Percentiles rank a stretch among this genome's conserved stretches.
These are phyloP conservation scores for Myopa tessellatipennis DNA, from an alignment of 2,888 invertebrate genomes.

Conservation along the genomic window DNA sequence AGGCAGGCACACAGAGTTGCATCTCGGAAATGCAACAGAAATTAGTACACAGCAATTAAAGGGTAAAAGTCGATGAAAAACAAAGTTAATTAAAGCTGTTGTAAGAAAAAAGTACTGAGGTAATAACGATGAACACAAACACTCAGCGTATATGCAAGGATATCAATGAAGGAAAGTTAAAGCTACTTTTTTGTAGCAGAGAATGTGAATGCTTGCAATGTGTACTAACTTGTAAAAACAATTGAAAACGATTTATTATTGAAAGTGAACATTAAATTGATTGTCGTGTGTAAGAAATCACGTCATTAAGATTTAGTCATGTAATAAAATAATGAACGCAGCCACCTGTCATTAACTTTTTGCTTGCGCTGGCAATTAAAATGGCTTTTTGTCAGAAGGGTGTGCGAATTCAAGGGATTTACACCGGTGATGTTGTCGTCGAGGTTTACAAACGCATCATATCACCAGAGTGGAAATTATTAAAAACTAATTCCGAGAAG, in stretches of 20 bases:
- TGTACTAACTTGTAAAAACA: background rate
- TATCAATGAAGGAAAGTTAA: background rate
- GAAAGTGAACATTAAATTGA: slow-evolving; percentile 33
- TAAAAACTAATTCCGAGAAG: background rate
- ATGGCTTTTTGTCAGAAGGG: slow-evolving; percentile 23
- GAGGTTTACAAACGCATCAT: background rate
- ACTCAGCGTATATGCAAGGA: background rate
- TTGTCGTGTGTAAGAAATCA: slow-evolving; percentile 16
- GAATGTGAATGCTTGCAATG: background rate
- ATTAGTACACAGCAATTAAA: background rate
- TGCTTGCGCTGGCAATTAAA: slow-evolving; percentile 16
- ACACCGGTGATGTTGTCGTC: background rate
- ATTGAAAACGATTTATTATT: slow-evolving; percentile 12
- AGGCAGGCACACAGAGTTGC: background rate
- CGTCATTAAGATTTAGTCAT: slow-evolving; percentile 17
- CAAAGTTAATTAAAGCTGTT: background rate
- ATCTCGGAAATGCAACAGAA: background rate
- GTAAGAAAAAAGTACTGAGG: background rate
- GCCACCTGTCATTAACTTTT: slow-evolving; percentile 19
- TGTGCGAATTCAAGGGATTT: background rate
- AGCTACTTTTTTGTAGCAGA: background rate
- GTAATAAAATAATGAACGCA: background rate
- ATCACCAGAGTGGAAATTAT: too few species aligned
- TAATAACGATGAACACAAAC: background rate
- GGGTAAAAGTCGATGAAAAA: background rate